Percentiles rank a stretch among this genome's conserved stretches.
phyloP scores from a whole-genome alignment of 2,113 vertebrate species.

The Lynx canadensis region DNA sequence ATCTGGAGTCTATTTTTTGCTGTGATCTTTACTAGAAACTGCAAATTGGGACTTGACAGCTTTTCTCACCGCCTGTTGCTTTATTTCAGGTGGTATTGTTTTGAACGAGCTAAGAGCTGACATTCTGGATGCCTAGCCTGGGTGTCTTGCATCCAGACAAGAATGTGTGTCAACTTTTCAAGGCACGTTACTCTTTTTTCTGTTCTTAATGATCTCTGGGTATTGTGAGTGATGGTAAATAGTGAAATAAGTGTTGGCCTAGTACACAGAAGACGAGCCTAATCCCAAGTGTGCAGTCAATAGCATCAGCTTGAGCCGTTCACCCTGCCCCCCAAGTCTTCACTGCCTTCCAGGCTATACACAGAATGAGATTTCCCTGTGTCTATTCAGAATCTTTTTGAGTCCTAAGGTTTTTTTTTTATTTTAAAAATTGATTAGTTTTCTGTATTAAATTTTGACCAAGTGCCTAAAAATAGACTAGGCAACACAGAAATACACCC shows the following conservation, averaged over 20 bases:
- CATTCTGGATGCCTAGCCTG: constrained; percentile 40
- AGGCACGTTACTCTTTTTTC: constrained; percentile 42
- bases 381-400: background rate
- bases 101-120: constrained; percentile 69
- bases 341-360: background rate
- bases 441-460: background rate
- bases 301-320: background rate
- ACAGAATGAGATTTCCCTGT: background rate
- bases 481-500: background rate
- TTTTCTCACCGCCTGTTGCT: constrained; percentile 72
- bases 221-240: background rate
- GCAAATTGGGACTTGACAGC: constrained; percentile 65
- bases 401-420: background rate
- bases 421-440: background rate
- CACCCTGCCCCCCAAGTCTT: background rate
- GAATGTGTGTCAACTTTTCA: constrained; percentile 38
- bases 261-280: background rate
- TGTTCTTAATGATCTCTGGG: constrained; percentile 53
- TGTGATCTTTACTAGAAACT: background rate
- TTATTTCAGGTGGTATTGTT: constrained; percentile 79
- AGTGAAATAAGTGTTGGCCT: background rate
- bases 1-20: constrained; percentile 71
- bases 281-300: background rate
- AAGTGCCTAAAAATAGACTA: background rate
- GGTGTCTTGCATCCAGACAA: constrained; percentile 55